Base-by-base conservation (phyloP, 2,888 invertebrate species). In the Morinoia aosen region DNA sequence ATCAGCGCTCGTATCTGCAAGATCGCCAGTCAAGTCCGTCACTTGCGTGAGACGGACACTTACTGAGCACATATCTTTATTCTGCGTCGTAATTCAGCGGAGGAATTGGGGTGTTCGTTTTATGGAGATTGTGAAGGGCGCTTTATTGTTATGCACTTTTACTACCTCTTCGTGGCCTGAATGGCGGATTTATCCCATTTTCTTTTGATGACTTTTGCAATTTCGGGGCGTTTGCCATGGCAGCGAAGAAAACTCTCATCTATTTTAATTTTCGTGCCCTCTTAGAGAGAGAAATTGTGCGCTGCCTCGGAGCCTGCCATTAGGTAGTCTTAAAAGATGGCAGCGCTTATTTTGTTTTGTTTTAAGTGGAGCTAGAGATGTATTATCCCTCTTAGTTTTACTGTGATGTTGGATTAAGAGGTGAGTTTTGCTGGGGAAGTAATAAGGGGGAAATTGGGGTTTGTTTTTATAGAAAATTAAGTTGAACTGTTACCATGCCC, bases 111-210 rank as follows among this genome's bases (percentile, higher is more conserved):
- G 76, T 76, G 76, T 76, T 76, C 76, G 76, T 76, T 76, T 76
- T 76, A 76, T 76, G 76, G 76, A 76, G 76, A 76, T 76, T 76
- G 76, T 76, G 76, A 33, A 76, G 76, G 25, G 33, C 76, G 2
- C 76, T 76, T 76, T 76, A 76, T 76, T 76, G 76, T 76, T 76
- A 76, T 76, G 76, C 76, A 76, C 33, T 76, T 76, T 76, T 76
- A 76, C 76, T 76, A 33, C 76, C 33, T 76, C 76, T 76, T 33
- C 76, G 19, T 19, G 76, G 76, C 76, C 76, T 16, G 76, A 76
- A 76, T 76, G 76, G 76, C 76, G 25, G 25, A 76, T 76, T 76
- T 76, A 61, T 76, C 19, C 19, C 76, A 33, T 76, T 76, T 76
- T 76, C 76, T 76, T 76, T 76, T 76, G 76, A 76, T 76, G 76